Evolutionary conservation across 2,888 invertebrate genomes (phyloP).

Genomic region (Polyploca ridens): DNA sequence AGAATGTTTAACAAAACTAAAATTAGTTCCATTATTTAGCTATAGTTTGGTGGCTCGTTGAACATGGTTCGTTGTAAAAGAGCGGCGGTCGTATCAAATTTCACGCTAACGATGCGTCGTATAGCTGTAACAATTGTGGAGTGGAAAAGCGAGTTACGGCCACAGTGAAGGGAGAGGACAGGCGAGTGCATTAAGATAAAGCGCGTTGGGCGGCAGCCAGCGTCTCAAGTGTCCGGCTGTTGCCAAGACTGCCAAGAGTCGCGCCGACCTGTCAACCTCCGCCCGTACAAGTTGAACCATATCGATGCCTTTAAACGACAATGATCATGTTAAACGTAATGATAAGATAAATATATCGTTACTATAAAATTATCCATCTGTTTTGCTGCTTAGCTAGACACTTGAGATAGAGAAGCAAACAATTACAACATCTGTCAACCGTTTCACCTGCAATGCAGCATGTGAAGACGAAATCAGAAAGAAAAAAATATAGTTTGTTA

Average conservation of each 20-base stretch:
- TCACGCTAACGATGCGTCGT: conserved; percentile 51
- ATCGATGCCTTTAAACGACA: neutral
- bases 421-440: neutral
- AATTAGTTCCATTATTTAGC: conserved; percentile 56
- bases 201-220: conserved; percentile 76
- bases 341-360: neutral
- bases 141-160: conserved; percentile 71
- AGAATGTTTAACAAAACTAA: conserved; percentile 51
- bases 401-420: neutral
- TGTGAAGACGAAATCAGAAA: neutral
- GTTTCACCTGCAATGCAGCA: neutral
- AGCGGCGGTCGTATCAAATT: conserved; percentile 50
- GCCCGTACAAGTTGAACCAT: conserved; percentile 12
- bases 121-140: conserved; percentile 65
- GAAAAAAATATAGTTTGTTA: neutral
- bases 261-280: conserved; percentile 29
- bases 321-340: neutral
- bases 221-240: conserved; percentile 73
- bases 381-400: neutral
- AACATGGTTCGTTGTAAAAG: conserved; percentile 20
- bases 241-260: conserved; percentile 64
- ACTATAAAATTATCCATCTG: neutral
- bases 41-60: conserved; percentile 33
- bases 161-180: conserved; percentile 66
- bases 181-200: conserved; percentile 80